Evolutionary conservation across 2,797 vertebrate species (phyloP).

Genomic region (Mormyrus proboscirostris): DNA sequence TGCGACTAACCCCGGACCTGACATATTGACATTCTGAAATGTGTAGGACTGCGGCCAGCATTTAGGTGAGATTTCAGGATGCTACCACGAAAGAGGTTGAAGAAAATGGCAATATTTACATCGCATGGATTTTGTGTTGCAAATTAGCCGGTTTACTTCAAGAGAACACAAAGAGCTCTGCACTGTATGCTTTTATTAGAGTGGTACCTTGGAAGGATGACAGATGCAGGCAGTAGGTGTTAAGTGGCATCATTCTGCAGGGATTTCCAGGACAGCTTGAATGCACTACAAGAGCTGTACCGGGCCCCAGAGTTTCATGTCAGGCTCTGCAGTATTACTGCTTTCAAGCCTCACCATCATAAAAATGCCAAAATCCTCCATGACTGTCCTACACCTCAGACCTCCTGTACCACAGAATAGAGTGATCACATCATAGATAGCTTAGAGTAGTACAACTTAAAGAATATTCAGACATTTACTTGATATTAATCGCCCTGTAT

Average conservation of each 20-base stretch:
- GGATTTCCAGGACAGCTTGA: conserved; percentile 61
- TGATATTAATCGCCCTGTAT: background rate
- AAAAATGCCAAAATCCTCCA: conserved; percentile 46
- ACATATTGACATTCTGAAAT: background rate
- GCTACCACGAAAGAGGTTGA: background rate
- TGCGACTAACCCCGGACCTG: background rate
- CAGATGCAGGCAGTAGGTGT: conserved; percentile 38
- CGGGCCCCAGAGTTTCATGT: conserved; percentile 58
- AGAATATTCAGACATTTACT: background rate
- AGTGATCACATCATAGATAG: too few species aligned
- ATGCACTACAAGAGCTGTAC: conserved; percentile 82
- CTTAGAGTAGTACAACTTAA: background rate
- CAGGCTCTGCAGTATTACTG: conserved; percentile 69
- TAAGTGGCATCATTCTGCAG: conserved; percentile 50
- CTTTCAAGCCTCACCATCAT: conserved; percentile 86
- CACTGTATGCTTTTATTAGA: conserved; percentile 58
- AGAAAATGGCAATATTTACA: background rate
- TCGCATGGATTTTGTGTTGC: background rate
- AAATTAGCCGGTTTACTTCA: background rate
- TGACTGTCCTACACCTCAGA: conserved; percentile 22
- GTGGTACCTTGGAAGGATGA: conserved; percentile 31
- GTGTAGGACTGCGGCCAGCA: background rate
- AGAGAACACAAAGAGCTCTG: conserved; percentile 5
- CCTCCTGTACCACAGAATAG: conserved; percentile 17
- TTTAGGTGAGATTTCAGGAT: background rate